Percentiles rank a stretch among this genome's conserved stretches.
phyloP scores from a whole-genome alignment of 2,113 vertebrate genomes.

The Delphinus delphis region DNA sequence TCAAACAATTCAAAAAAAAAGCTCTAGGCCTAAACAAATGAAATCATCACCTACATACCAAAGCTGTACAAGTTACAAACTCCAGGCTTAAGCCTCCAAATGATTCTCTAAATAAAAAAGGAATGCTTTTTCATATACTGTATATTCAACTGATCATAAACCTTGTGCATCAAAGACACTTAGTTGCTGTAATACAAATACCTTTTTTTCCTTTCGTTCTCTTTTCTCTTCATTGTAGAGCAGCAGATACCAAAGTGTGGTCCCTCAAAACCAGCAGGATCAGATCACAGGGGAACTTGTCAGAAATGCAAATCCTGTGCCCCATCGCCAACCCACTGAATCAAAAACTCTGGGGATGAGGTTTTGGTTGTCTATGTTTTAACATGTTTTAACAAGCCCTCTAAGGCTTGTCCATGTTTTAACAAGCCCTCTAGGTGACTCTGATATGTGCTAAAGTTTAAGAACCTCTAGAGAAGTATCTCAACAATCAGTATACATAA shows the following conservation, averaged over 20 bases:
- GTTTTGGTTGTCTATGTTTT: not conserved
- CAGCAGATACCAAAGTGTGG: not conserved
- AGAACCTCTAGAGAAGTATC: not conserved
- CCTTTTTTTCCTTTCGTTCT: not conserved
- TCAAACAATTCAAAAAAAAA: not conserved
- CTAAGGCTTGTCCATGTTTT: not conserved
- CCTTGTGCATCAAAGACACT: not conserved
- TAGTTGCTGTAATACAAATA: not conserved
- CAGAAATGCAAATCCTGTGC: slow-evolving; percentile 15
- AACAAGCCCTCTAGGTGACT: not conserved
- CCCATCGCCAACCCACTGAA: not conserved
- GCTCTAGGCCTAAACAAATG: not conserved
- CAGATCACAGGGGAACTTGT: not conserved
- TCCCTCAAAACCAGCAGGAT: not conserved
- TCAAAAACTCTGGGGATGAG: not conserved
- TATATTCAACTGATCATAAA: not conserved
- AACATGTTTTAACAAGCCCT: not conserved
- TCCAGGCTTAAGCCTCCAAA: not conserved
- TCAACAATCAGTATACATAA: not conserved
- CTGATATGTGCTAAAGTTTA: not conserved
- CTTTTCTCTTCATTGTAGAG: not conserved
- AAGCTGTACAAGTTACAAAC: not conserved
- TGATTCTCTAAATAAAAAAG: slow-evolving; percentile 12
- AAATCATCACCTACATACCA: not conserved
- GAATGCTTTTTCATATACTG: not conserved